A percentile compares a stretch with the other conserved stretches of the same genome.
phyloP scores from a whole-genome alignment of 2,797 vertebrate species.

The Parauchenoglanis ngamensis region DNA sequence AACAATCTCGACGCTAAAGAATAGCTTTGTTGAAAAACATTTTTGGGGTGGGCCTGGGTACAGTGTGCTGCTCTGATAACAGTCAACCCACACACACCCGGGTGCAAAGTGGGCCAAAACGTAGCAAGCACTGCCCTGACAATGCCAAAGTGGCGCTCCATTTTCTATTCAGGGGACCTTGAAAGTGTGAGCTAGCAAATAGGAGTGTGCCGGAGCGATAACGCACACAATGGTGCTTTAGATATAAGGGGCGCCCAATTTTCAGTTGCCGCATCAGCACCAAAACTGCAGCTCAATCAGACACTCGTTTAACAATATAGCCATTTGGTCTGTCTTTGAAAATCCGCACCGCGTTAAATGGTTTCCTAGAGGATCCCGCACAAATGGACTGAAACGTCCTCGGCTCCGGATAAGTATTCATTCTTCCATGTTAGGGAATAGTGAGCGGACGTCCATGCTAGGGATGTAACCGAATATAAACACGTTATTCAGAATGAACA shows the following conservation, averaged over 20 bases:
- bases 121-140: slow-evolving; percentile 13
- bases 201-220: slow-evolving; percentile 34
- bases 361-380: background rate
- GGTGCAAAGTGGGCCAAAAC: slow-evolving; percentile 24
- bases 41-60: slow-evolving; percentile 1
- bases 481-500: background rate
- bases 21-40: slow-evolving; percentile 11
- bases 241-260: slow-evolving; percentile 13
- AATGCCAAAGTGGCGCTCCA: slow-evolving; percentile 28
- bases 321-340: slow-evolving; percentile 26
- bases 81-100: background rate
- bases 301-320: slow-evolving; percentile 5
- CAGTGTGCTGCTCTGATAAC: slow-evolving; percentile 32
- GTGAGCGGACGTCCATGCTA: background rate
- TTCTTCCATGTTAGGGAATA: background rate
- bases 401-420: slow-evolving; percentile 27
- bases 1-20: slow-evolving; percentile 24
- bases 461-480: background rate
- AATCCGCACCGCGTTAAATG: slow-evolving; percentile 17
- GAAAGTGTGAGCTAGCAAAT: slow-evolving; percentile 31
- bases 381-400: slow-evolving; percentile 11
- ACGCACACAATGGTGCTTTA: slow-evolving; percentile 4
- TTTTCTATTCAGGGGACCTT: slow-evolving; percentile 41
- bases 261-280: slow-evolving; percentile 19
- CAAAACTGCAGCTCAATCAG: slow-evolving; percentile 23